These are phyloP conservation scores for Edolisoma coerulescens DNA, from an alignment of 2,113 vertebrate species.

Conservation along the genomic window DNA sequence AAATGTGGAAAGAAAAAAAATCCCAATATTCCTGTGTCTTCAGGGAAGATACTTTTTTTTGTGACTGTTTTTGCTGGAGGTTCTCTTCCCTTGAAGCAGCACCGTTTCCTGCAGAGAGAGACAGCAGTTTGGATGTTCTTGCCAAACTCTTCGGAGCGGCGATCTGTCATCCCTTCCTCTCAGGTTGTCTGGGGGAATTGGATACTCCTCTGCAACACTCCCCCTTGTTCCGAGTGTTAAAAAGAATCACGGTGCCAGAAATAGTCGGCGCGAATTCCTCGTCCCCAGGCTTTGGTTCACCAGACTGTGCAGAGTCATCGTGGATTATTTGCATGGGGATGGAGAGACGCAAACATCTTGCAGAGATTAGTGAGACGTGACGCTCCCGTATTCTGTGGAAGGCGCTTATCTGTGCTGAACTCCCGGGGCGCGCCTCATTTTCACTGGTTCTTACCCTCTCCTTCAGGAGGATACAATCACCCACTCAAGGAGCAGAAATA, in stretches of 20 bases:
- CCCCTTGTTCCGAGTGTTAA: background rate
- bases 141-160: background rate
- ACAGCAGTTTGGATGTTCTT: background rate
- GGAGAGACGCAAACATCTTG: background rate
- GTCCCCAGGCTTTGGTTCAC: constrained; percentile 13
- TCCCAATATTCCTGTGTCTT: fast-evolving
- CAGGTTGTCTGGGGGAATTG: constrained; percentile 9
- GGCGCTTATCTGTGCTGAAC: background rate
- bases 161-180: background rate
- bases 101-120: background rate
- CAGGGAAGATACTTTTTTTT: background rate
- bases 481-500: constrained; percentile 54
- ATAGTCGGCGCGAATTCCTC: background rate
- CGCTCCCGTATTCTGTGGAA: fast-evolving
- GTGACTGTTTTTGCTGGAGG: background rate
- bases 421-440: background rate
- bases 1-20: background rate
- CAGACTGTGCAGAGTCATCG: background rate
- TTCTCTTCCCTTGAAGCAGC: background rate
- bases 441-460: background rate
- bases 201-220: constrained; percentile 24
- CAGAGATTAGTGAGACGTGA: background rate
- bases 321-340: background rate
- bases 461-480: constrained; percentile 44
- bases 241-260: background rate